phyloP scores from a whole-genome alignment of 2,888 invertebrate genomes.

The Troilus luridus region DNA sequence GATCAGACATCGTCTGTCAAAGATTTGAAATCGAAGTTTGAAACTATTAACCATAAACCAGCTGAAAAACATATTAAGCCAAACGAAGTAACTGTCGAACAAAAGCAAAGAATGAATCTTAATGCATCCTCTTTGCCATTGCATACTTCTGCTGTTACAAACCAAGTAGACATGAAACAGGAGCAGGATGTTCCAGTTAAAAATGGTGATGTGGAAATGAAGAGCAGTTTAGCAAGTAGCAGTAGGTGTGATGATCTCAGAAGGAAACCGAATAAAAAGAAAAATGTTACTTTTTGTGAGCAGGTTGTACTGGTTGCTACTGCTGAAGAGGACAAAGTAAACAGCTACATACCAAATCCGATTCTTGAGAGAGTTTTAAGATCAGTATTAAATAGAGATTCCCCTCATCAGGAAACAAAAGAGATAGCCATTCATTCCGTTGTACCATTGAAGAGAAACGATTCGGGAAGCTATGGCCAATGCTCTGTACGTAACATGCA shows the following conservation, averaged over 20 bases:
- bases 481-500: conserved; percentile 66
- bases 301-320: conserved; percentile 94
- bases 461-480: conserved; percentile 69
- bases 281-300: conserved; percentile 95
- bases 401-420: conserved; percentile 70
- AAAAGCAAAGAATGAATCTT: conserved; percentile 53
- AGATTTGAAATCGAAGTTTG: conserved; percentile 88
- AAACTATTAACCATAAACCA: conserved; percentile 71
- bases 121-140: conserved; percentile 54
- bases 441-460: conserved; percentile 67
- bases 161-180: conserved; percentile 56
- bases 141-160: conserved; percentile 25
- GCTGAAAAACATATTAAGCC: conserved; percentile 42
- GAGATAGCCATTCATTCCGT: conserved; percentile 67
- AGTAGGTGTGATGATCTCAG: conserved; percentile 65
- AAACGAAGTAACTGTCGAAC: conserved; percentile 48
- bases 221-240: conserved; percentile 60
- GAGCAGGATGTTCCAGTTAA: conserved; percentile 26
- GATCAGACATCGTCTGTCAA: conserved; percentile 75
- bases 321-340: conserved; percentile 92
- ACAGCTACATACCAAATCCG: conserved; percentile 91
- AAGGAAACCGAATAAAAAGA: conserved; percentile 82
- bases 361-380: conserved; percentile 88
- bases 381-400: conserved; percentile 83
- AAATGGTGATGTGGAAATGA: conserved; percentile 58